Conservation (phyloP, 1,140 invertebrate species). For the Zophobas atratus region DNA sequence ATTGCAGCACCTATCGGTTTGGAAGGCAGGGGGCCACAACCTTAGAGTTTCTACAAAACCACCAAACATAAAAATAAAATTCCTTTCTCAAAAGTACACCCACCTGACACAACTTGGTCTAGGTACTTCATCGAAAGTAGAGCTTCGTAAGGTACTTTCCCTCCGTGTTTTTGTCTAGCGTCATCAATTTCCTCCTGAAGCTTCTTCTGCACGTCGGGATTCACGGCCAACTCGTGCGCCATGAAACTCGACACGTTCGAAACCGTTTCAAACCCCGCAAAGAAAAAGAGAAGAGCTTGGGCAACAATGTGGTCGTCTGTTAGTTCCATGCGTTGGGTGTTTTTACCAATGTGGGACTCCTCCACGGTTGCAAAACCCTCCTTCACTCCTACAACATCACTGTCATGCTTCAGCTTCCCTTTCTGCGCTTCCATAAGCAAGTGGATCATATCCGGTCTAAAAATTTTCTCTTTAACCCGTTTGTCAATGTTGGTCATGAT, state of each 20-base stretch:
- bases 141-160: slow-evolving; percentile 61
- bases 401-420: slow-evolving; percentile 50
- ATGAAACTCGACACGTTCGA: slow-evolving; percentile 71
- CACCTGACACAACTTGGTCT: slow-evolving; percentile 51
- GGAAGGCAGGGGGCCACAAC: background rate
- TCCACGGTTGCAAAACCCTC: slow-evolving; percentile 69
- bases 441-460: slow-evolving; percentile 66
- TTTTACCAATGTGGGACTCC: slow-evolving; percentile 66
- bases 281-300: slow-evolving; percentile 65
- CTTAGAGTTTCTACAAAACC: slow-evolving; percentile 17
- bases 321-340: slow-evolving; percentile 60
- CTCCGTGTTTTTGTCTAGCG: slow-evolving; percentile 58
- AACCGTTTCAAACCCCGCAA: slow-evolving; percentile 75
- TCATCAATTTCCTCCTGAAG: slow-evolving; percentile 74
- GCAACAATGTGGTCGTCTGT: slow-evolving; percentile 61
- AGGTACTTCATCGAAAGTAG: slow-evolving; percentile 64
- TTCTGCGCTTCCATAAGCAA: slow-evolving; percentile 65
- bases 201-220: slow-evolving; percentile 74
- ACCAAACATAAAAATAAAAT: background rate
- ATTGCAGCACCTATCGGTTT: slow-evolving; percentile 1
- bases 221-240: slow-evolving; percentile 71
- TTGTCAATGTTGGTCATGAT: slow-evolving; percentile 59
- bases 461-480: slow-evolving; percentile 61
- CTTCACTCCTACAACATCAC: background rate
- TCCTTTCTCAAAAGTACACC: background rate